These are phyloP conservation scores for Vireo griseus DNA, from an alignment of 2,797 vertebrate species.

Conservation along the genomic window DNA sequence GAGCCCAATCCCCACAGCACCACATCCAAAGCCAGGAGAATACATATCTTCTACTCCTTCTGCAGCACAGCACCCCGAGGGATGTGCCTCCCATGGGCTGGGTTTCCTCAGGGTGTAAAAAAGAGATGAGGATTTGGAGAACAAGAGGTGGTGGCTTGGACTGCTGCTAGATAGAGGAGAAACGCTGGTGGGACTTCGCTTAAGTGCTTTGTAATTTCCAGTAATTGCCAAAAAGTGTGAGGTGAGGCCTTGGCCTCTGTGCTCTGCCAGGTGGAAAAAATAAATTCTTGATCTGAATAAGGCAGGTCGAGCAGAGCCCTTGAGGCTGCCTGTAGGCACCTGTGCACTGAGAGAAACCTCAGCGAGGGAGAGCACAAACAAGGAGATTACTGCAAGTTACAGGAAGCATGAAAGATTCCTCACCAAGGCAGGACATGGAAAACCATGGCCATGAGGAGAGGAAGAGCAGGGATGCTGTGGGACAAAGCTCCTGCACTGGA, in stretches of 20 bases:
- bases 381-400: neutral
- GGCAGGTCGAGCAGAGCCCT: neutral
- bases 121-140: neutral
- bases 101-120: rapidly evolving
- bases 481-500: neutral
- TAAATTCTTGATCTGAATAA: neutral
- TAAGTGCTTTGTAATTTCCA: neutral
- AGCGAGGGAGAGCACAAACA: neutral
- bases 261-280: neutral
- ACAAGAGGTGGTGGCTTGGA: no score
- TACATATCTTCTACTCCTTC: rapidly evolving
- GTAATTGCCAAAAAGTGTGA: neutral
- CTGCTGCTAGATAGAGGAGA: rapidly evolving
- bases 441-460: rapidly evolving
- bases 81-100: rapidly evolving
- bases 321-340: neutral
- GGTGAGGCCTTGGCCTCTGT: neutral
- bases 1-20: rapidly evolving
- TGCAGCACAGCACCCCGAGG: rapidly evolving
- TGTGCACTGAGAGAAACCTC: neutral
- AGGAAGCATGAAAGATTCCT: neutral
- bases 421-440: rapidly evolving
- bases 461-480: neutral
- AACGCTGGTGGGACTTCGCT: rapidly evolving
- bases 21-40: rapidly evolving